Evolutionary conservation across 2,797 vertebrate genomes (phyloP).

Genomic region (Sorex maritimensis): DNA sequence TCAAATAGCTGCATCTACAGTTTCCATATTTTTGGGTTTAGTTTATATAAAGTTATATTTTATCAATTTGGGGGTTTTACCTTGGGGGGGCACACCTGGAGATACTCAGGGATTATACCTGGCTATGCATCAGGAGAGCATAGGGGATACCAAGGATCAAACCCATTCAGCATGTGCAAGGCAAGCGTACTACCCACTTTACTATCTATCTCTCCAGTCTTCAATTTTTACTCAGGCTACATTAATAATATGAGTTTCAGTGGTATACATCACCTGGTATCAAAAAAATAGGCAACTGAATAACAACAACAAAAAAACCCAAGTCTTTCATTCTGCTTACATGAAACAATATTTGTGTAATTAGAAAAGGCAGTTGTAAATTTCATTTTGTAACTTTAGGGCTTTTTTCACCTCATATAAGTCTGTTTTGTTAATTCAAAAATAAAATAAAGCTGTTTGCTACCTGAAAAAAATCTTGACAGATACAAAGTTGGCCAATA

Average conservation of each 20-base stretch:
- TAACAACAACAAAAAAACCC: slow-evolving; percentile 42
- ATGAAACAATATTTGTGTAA: slow-evolving; percentile 55
- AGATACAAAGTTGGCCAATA: slow-evolving; percentile 87
- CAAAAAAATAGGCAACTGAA: slow-evolving; percentile 58
- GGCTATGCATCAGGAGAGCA: no score
- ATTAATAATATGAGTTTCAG: slow-evolving; percentile 49
- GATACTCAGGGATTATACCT: no score
- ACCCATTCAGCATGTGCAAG: no score
- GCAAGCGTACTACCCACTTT: no score
- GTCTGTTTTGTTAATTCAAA: slow-evolving; percentile 78
- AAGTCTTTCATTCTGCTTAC: slow-evolving; percentile 38
- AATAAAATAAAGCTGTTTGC: slow-evolving; percentile 85
- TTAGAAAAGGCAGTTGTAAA: slow-evolving; percentile 37
- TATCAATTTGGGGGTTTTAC: not conserved
- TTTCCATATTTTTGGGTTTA: slow-evolving; percentile 65
- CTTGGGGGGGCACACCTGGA: no score
- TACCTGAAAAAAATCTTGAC: slow-evolving; percentile 86
- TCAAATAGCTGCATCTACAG: slow-evolving; percentile 49
- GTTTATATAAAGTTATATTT: slow-evolving; percentile 61
- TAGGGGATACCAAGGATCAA: no score
- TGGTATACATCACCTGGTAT: not conserved
- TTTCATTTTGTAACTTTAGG: slow-evolving; percentile 70
- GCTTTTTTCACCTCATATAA: slow-evolving; percentile 76
- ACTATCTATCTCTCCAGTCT: no score
- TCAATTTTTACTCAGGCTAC: slow-evolving; percentile 60